A percentile compares a stretch with the other conserved stretches of the same genome.
Evolutionary conservation across 2,797 vertebrate species (phyloP).

Genomic region (Hydrolagus colliei): DNA sequence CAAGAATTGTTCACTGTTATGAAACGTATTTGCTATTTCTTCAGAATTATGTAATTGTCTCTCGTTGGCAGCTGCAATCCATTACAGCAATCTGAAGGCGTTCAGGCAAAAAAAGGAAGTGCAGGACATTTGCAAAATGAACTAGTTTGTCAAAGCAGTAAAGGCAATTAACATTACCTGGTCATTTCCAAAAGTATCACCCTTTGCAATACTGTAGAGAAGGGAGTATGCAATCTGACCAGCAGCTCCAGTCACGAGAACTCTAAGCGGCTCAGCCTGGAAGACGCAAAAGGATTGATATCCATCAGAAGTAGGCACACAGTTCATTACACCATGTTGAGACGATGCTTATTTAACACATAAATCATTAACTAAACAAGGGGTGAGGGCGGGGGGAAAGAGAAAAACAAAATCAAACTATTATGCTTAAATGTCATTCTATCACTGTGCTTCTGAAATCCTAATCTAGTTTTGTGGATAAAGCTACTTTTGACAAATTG

Average conservation of each 20-base stretch:
- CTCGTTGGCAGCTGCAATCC: neutral
- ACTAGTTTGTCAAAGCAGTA: neutral
- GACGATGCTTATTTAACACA: no score
- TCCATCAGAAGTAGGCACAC: no score
- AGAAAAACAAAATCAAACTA: conserved; percentile 15
- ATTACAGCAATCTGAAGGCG: neutral
- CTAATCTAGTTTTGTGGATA: no score
- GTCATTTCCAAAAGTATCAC: conserved; percentile 91
- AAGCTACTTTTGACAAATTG: no score
- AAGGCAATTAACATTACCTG: conserved; percentile 65
- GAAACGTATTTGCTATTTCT: no score
- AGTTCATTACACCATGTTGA: no score
- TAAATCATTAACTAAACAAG: no score
- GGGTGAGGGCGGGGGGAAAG: conserved; percentile 6
- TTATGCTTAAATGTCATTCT: neutral
- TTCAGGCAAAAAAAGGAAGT: neutral
- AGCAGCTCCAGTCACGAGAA: conserved; percentile 90
- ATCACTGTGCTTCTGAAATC: no score
- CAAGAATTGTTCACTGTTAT: neutral
- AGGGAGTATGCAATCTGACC: conserved; percentile 95
- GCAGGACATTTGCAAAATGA: neutral
- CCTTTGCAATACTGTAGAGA: conserved; percentile 86
- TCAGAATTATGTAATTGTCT: neutral
- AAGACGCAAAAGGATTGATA: conserved; percentile 33
- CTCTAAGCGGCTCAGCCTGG: conserved; percentile 76